A percentile compares a stretch with the other conserved stretches of the same genome.
These are phyloP conservation scores for Lucilia cuprina DNA, from an alignment of 1,140 invertebrate species.

Conservation along the genomic window DNA sequence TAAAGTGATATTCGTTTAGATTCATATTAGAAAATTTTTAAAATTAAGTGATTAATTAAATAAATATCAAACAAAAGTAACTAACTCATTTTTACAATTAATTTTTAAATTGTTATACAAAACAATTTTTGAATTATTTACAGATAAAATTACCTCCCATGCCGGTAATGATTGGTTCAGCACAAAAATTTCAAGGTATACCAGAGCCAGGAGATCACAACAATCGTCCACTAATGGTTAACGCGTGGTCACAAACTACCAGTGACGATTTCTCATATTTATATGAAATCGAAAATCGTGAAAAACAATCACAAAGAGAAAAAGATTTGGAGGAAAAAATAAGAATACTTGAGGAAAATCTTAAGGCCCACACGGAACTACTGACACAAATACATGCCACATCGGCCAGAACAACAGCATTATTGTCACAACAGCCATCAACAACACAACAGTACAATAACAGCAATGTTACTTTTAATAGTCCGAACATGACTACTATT, in stretches of 20 bases:
- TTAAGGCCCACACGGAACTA: slow-evolving; percentile 51
- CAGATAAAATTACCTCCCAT: not conserved
- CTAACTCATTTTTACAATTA: no score
- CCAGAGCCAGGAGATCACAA: slow-evolving; percentile 11
- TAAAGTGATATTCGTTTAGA: no score
- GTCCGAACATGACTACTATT: not conserved
- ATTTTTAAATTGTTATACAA: no score
- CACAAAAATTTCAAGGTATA: not conserved
- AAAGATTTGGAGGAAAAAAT: slow-evolving; percentile 48
- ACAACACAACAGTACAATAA: not conserved
- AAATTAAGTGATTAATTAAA: no score
- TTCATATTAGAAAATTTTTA: no score
- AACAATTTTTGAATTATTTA: no score
- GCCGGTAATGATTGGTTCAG: not conserved
- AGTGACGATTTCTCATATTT: slow-evolving; percentile 48
- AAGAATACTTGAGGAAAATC: slow-evolving; percentile 48
- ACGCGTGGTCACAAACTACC: slow-evolving; percentile 55
- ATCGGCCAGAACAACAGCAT: slow-evolving; percentile 30
- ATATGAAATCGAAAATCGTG: slow-evolving; percentile 23
- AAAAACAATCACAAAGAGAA: slow-evolving; percentile 27
- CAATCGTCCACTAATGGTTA: slow-evolving; percentile 43
- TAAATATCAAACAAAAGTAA: no score
- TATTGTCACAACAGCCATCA: not conserved
- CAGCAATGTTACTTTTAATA: not conserved
- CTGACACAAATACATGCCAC: slow-evolving; percentile 52